Evolutionary conservation across 1,140 invertebrate species (phyloP).

Genomic region (Thalassaphorura encarpata): DNA sequence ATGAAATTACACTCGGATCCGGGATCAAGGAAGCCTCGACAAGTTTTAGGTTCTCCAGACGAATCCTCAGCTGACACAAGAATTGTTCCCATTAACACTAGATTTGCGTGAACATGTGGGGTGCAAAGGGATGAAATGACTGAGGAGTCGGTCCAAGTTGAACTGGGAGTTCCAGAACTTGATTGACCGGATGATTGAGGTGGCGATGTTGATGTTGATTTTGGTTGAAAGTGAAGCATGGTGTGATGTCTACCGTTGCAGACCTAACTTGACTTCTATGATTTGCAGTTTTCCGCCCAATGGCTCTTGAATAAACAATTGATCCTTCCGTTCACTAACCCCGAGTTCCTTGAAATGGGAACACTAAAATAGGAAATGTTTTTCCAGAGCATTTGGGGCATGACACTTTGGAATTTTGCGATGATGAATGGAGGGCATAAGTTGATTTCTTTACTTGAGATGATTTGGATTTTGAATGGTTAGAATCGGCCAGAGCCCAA

Average conservation of each 20-base stretch:
- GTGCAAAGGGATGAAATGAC: neutral
- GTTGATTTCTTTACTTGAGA: neutral
- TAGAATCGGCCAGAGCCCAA: slow-evolving; percentile 14
- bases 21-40: neutral
- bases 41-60: neutral
- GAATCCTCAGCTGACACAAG: neutral
- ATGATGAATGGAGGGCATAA: neutral
- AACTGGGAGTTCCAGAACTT: neutral
- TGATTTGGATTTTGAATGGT: slow-evolving; percentile 6
- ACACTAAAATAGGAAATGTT: neutral
- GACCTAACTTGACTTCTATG: neutral
- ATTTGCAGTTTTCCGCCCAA: neutral
- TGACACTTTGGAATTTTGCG: slow-evolving; percentile 1
- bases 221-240: neutral
- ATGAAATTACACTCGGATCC: neutral
- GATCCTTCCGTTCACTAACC: neutral
- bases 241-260: neutral
- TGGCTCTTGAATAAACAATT: no score
- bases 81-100: neutral
- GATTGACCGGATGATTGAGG: no score
- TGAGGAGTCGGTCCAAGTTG: neutral
- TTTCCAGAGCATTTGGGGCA: neutral
- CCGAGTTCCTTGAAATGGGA: neutral
- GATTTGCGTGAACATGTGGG: neutral
- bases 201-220: neutral